Base-by-base conservation (phyloP, 2,113 vertebrate genomes). In the Lucifuga dentata region DNA sequence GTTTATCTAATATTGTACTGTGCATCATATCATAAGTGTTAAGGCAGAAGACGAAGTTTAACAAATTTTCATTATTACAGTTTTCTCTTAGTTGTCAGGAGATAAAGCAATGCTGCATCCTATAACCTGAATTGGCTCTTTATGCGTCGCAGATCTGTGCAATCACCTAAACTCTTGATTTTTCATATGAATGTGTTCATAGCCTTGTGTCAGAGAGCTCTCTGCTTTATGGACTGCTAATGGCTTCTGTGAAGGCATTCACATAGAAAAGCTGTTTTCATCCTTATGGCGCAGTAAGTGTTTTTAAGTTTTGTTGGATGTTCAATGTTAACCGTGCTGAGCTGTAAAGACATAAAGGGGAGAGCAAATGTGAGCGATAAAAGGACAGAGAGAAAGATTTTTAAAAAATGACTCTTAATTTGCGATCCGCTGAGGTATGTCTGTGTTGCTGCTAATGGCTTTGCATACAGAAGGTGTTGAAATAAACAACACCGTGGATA, bases 131-230 rank as follows among this genome's bases (percentile, higher is more conserved):
- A 69, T 53, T 32, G 40, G 8, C 17, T 17, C 15, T 63, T 74
- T 23, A 46, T 72, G 41, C n/a, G 17, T 19, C 11, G 17, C 20
- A 13, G 33, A 23, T 5, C 1, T 2, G 12, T 32, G 17, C 23
- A 43, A 68, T 58, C 26, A 45, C 59, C 39, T 60, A 68, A 69
- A 24, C 43, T 4, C 49, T 2, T 0, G 19, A 57, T 52, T 66
- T 75, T 78, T 72, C 39, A 61, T 57, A 40, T 38, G 52, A 63
- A 32, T 17, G 29, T 68, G 48, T 39, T 29, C 17, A 17, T 16
- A 66, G 61, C 61, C 66, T 80, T 73, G 75, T 81, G 65, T 63
- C 59, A 41, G 55, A 62, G 55, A 45, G 40, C 63, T 52, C 23
- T 71, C 20, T 76, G 53, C 45, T 66, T 68, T 24, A 60, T 0